Percentiles rank a stretch among this genome's conserved stretches.
These are phyloP conservation scores for Plagiodera versicolora DNA, from an alignment of 2,888 invertebrate genomes.

Conservation along the genomic window DNA sequence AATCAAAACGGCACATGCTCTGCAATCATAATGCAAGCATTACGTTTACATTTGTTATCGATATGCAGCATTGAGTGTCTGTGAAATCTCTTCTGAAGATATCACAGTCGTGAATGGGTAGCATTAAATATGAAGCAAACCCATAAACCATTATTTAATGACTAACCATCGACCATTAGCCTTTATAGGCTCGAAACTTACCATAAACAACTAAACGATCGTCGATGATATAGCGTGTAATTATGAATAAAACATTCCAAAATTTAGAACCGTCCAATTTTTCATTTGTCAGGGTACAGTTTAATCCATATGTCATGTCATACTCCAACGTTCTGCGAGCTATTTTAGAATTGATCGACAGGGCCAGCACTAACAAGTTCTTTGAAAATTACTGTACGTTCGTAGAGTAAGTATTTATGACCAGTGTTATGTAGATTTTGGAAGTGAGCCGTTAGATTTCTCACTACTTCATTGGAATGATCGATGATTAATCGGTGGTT, in stretches of 20 bases:
- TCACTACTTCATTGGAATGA: background rate
- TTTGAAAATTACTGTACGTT: background rate
- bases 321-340: too few relatives aligned
- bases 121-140: background rate
- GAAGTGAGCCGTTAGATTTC: background rate
- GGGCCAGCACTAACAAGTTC: too few relatives aligned
- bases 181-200: background rate
- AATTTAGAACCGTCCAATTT: background rate
- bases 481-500: background rate
- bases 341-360: too few relatives aligned
- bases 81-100: background rate
- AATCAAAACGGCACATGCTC: too few relatives aligned
- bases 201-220: background rate
- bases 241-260: background rate
- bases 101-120: background rate
- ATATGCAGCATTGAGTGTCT: too few relatives aligned
- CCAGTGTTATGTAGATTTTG: background rate
- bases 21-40: too few relatives aligned
- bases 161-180: background rate
- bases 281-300: background rate
- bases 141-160: background rate
- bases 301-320: too few relatives aligned
- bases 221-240: background rate
- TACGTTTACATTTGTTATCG: too few relatives aligned
- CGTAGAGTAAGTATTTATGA: background rate